These are phyloP conservation scores for Corythoichthys intestinalis DNA, from an alignment of 2,113 vertebrate species.

Conservation along the genomic window DNA sequence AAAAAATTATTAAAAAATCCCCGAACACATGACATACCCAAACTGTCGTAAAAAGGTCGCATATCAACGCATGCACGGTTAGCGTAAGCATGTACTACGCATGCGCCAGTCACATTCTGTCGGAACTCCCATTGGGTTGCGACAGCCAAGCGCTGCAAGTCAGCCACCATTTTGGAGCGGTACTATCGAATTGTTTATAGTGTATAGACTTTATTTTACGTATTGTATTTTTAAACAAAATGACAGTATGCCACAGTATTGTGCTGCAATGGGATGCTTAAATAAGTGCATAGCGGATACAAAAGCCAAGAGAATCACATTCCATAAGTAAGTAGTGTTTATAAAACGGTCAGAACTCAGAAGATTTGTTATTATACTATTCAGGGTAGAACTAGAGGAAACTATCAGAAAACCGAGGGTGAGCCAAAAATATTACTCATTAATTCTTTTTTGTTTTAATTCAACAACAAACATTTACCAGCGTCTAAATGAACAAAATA, in stretches of 20 bases:
- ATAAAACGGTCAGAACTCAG: background rate
- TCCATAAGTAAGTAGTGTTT: background rate
- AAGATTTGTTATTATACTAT: background rate
- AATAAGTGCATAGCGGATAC: background rate
- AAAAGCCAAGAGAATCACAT: conserved; percentile 3
- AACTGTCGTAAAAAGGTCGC: too few species aligned
- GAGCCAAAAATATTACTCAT: too few species aligned
- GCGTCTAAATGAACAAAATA: too few species aligned
- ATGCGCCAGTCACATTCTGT: too few species aligned
- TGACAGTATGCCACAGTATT: conserved; percentile 5
- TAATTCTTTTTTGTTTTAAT: too few species aligned
- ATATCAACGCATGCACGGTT: too few species aligned
- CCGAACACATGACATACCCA: too few species aligned
- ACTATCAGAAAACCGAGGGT: too few species aligned
- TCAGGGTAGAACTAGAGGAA: background rate
- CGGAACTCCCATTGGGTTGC: too few species aligned
- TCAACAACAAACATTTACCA: too few species aligned
- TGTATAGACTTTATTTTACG: background rate
- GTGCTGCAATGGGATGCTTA: background rate
- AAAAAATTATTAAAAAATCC: background rate
- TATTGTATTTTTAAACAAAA: background rate
- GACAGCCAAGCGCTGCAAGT: background rate
- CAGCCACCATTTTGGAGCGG: conserved; percentile 7
- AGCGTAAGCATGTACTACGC: too few species aligned
- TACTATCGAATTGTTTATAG: background rate